Conservation (phyloP, 2,797 vertebrate species). For the Sebastes trivittatus region DNA sequence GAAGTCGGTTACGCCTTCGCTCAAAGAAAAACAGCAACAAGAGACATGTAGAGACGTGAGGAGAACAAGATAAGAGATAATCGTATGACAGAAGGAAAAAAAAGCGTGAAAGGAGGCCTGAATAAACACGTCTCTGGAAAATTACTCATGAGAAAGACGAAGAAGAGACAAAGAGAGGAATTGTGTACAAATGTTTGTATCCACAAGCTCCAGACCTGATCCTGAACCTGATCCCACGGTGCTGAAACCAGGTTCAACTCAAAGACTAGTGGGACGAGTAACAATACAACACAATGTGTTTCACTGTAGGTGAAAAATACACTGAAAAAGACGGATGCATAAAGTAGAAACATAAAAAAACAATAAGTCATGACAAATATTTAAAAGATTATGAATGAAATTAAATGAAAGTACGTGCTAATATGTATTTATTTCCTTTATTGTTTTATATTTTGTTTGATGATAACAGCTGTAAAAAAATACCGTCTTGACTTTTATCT, state of each 20-base stretch:
- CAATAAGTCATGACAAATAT: not conserved
- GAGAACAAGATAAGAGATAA: not conserved
- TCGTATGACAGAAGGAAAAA: not conserved
- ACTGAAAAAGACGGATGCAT: not conserved
- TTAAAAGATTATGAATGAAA: not conserved
- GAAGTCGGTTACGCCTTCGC: not conserved
- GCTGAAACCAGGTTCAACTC: not conserved
- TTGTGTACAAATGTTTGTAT: not conserved
- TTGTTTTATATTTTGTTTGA: not conserved
- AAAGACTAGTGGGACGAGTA: not conserved
- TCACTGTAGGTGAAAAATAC: no score
- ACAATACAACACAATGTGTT: not conserved
- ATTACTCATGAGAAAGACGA: slow-evolving; percentile 1
- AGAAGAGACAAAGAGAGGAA: not conserved
- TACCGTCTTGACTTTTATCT: not conserved
- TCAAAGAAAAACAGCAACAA: not conserved
- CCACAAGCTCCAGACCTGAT: not conserved
- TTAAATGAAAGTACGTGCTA: not conserved
- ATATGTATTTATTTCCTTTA: not conserved
- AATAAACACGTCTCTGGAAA: slow-evolving; percentile 34
- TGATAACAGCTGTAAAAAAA: not conserved
- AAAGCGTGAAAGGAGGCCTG: not conserved
- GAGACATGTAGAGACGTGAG: slow-evolving; percentile 13
- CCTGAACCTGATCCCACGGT: not conserved
- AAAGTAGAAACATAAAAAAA: not conserved